These are phyloP conservation scores for Galeopsomyia nigrocyanea DNA, from an alignment of 2,888 invertebrate species.

Conservation along the genomic window DNA sequence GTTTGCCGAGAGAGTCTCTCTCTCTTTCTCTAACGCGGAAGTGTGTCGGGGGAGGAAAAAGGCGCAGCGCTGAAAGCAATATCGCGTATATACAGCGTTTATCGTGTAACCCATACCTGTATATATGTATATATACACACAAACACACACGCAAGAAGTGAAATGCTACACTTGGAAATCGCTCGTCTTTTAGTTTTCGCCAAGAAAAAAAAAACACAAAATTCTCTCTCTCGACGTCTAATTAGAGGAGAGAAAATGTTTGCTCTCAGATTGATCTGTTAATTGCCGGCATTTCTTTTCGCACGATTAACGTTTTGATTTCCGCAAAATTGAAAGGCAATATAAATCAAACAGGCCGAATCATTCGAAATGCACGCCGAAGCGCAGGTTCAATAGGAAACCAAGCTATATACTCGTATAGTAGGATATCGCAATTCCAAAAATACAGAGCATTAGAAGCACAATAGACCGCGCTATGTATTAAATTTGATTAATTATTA, in stretches of 20 bases:
- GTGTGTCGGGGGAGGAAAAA: constrained; percentile 21
- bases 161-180: constrained; percentile 40
- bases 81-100: constrained; percentile 32
- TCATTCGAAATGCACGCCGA: too few relatives aligned
- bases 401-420: too few relatives aligned
- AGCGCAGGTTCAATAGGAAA: too few relatives aligned
- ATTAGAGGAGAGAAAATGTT: too few relatives aligned
- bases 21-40: constrained; percentile 28
- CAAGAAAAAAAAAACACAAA: too few relatives aligned
- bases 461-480: too few relatives aligned
- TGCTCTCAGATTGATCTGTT: too few relatives aligned
- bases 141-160: constrained; percentile 44
- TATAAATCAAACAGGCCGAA: too few relatives aligned
- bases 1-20: background rate
- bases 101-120: constrained; percentile 8
- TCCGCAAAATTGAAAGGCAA: constrained; percentile 27
- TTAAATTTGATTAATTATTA: too few relatives aligned
- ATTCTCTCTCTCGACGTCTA: too few relatives aligned
- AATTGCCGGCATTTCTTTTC: background rate
- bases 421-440: too few relatives aligned
- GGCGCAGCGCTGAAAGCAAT: constrained; percentile 38
- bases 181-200: constrained; percentile 11
- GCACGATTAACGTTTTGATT: background rate
- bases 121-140: background rate
- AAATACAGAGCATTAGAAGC: too few relatives aligned